Evolutionary conservation across 2,113 vertebrate genomes (phyloP).

Genomic region (Malurus cyaneus): DNA sequence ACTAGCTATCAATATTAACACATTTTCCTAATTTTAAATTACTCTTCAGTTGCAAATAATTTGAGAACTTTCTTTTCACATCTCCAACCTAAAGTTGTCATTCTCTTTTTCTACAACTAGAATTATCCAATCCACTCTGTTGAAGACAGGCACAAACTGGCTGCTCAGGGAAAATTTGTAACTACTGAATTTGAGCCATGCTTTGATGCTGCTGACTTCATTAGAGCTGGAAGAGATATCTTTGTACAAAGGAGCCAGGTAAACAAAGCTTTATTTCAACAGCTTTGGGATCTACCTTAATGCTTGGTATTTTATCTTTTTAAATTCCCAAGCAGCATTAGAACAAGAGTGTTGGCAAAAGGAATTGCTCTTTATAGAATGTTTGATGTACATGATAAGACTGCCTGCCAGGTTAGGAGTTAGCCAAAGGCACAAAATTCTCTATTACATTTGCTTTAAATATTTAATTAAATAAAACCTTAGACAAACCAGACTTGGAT

Average conservation of each 20-base stretch:
- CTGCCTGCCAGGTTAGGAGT: not conserved
- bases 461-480: not conserved
- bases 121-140: constrained; percentile 91
- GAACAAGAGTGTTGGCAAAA: not conserved
- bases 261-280: not conserved
- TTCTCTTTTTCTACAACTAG: constrained; percentile 66
- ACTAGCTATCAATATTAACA: not conserved
- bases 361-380: not conserved
- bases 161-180: constrained; percentile 95
- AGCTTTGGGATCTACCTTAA: not conserved
- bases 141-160: constrained; percentile 93
- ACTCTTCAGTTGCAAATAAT: not conserved
- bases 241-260: constrained; percentile 99
- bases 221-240: constrained; percentile 93
- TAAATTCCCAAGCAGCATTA: not conserved
- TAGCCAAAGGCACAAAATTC: not conserved
- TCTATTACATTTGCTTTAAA: not conserved
- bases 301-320: not conserved
- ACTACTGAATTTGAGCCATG: constrained; percentile 97
- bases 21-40: not conserved
- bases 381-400: not conserved
- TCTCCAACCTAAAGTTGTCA: not conserved
- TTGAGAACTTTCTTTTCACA: not conserved
- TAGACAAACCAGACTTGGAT: not conserved
- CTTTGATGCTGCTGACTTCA: constrained; percentile 98